Evolutionary conservation across 2,797 vertebrate genomes (phyloP).

Genomic region (Ptychadena robeensis): DNA sequence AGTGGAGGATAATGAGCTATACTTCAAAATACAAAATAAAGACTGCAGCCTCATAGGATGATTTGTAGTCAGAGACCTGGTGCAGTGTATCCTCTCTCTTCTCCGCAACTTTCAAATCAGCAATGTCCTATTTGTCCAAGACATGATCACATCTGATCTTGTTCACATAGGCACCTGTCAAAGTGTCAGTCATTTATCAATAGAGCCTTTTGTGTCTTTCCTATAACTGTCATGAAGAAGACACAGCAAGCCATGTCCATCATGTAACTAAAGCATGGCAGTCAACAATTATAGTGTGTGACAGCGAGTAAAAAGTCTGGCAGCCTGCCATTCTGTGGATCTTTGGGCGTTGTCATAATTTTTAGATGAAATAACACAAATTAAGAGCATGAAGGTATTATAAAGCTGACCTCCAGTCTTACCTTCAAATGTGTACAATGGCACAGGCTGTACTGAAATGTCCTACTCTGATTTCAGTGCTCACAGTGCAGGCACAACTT

Average conservation of each 20-base stretch:
- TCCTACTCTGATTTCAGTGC: too few relatives aligned
- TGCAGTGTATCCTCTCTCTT: neutral
- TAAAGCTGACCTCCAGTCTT: too few relatives aligned
- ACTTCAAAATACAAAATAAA: neutral
- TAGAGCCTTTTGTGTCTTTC: neutral
- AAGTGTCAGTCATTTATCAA: conserved; percentile 14
- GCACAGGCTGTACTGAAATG: too few relatives aligned
- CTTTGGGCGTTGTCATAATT: neutral
- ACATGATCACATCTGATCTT: conserved; percentile 15
- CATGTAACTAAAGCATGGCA: neutral
- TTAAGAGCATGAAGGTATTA: too few relatives aligned
- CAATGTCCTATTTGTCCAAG: neutral
- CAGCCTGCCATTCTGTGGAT: neutral
- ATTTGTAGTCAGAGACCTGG: neutral
- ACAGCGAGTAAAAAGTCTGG: neutral
- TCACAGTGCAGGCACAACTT: too few relatives aligned
- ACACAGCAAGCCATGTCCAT: conserved; percentile 4
- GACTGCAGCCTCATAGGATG: neutral
- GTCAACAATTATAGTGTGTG: neutral
- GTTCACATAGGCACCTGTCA: conserved; percentile 1
- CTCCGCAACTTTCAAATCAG: neutral
- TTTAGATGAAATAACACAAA: neutral
- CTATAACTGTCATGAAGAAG: neutral
- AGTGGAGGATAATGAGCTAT: neutral
- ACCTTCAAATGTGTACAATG: too few relatives aligned